These are phyloP conservation scores for Kryphioiulus occultus DNA, from an alignment of 2,888 invertebrate species.

Conservation along the genomic window DNA sequence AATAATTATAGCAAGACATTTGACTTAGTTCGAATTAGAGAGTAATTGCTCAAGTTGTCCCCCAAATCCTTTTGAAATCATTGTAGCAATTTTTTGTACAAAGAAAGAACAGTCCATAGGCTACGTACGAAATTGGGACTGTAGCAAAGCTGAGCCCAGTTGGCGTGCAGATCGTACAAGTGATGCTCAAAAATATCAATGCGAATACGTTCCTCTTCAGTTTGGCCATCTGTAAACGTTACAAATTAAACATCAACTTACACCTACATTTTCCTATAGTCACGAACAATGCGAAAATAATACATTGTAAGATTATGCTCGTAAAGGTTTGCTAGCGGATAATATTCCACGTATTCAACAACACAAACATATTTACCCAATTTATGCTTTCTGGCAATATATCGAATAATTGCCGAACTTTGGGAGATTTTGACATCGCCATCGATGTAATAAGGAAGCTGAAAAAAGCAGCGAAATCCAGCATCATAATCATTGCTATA, in stretches of 20 bases:
- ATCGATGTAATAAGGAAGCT: slow-evolving; percentile 65
- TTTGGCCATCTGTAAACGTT: slow-evolving; percentile 59
- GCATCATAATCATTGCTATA: not conserved
- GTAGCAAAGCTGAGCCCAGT: slow-evolving; percentile 61
- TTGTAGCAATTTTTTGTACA: too few relatives aligned
- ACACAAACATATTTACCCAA: not conserved
- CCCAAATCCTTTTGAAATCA: too few relatives aligned
- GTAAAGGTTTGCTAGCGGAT: too few relatives aligned
- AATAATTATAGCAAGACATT: too few relatives aligned
- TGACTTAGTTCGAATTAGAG: too few relatives aligned
- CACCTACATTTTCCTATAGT: not conserved
- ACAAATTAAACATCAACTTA: not conserved
- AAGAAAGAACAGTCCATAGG: too few relatives aligned
- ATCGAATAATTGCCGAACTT: slow-evolving; percentile 63
- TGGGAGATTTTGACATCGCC: slow-evolving; percentile 63
- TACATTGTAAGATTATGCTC: too few relatives aligned
- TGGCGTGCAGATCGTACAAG: slow-evolving; percentile 62
- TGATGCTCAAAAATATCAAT: slow-evolving; percentile 63
- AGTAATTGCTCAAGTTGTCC: too few relatives aligned
- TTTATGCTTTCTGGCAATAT: slow-evolving; percentile 63
- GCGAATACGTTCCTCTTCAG: slow-evolving; percentile 60
- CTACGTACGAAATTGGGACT: slow-evolving; percentile 56
- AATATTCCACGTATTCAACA: too few relatives aligned
- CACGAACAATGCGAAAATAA: too few relatives aligned
- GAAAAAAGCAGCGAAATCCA: not conserved